phyloP scores from a whole-genome alignment of 1,140 invertebrate species.

The Diploscapter pachys region DNA sequence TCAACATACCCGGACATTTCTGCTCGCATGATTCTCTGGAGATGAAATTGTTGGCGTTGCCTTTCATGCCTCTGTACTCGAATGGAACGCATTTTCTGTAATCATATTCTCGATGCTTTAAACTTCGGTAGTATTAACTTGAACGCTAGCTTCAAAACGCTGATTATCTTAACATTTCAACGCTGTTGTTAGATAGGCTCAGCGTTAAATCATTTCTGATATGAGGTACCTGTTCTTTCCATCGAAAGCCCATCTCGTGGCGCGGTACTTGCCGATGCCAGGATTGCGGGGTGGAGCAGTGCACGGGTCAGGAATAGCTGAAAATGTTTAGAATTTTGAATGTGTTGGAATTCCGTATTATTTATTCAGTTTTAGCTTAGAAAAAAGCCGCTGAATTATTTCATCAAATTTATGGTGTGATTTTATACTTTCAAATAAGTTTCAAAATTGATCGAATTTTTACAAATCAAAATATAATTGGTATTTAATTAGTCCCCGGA shows the following conservation, averaged over 20 bases:
- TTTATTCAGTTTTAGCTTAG: constrained; percentile 45
- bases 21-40: constrained; percentile 72
- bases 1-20: constrained; percentile 65
- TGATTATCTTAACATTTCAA: no score
- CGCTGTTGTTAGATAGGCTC: no score
- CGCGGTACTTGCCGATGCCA: constrained; percentile 37
- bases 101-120: no score
- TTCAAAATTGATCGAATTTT: no score
- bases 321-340: constrained; percentile 12
- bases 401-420: constrained; percentile 20
- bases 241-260: constrained; percentile 46
- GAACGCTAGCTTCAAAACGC: no score
- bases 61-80: constrained; percentile 60
- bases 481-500: no score
- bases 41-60: constrained; percentile 76
- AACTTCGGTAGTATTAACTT: no score
- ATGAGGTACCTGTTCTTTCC: not conserved
- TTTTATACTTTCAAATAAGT: no score
- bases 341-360: constrained; percentile 6
- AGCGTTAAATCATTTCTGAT: no score
- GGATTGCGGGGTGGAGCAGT: constrained; percentile 32
- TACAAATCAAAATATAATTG: no score
- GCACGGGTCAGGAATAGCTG: constrained; percentile 45
- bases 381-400: constrained; percentile 42
- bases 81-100: constrained; percentile 38